These are phyloP conservation scores for Lepisosteus osseus DNA, from an alignment of 2,113 vertebrate species.

Conservation along the genomic window DNA sequence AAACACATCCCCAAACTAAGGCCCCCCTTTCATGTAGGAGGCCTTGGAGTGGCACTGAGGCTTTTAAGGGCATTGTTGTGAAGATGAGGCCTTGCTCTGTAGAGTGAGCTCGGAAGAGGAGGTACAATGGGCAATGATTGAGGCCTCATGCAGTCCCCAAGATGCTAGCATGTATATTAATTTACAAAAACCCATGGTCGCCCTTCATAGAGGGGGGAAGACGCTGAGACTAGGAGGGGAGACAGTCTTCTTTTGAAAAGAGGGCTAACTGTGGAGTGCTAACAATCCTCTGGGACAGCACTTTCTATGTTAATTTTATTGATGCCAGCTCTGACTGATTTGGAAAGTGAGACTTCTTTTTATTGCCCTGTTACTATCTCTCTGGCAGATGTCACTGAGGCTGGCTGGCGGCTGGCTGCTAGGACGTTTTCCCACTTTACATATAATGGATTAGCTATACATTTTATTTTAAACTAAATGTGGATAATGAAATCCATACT, in stretches of 20 bases:
- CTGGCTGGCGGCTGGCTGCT: neutral
- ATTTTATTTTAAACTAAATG: no score
- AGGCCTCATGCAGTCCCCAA: constrained; percentile 57
- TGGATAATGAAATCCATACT: no score
- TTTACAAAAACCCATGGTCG: constrained; percentile 57
- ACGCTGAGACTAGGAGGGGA: neutral
- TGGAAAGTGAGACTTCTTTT: constrained; percentile 11
- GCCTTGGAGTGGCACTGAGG: constrained; percentile 70
- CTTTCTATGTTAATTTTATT: constrained; percentile 12
- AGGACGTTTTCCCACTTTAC: neutral
- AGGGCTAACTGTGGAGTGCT: neutral
- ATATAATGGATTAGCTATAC: no score
- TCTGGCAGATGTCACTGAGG: constrained; percentile 1
- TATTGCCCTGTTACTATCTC: neutral
- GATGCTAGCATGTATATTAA: constrained; percentile 61
- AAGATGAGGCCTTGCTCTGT: constrained; percentile 60
- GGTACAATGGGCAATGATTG: constrained; percentile 58
- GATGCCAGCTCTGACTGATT: constrained; percentile 5
- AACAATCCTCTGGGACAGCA: neutral
- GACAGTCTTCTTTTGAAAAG: neutral
- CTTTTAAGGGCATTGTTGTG: constrained; percentile 63
- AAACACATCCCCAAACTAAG: constrained; percentile 47
- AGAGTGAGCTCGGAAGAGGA: constrained; percentile 64
- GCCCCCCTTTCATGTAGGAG: constrained; percentile 72
- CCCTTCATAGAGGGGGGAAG: constrained; percentile 52